Evolutionary conservation across 2,888 invertebrate genomes (phyloP), one percentile per base, ranked within the genome.

Genomic region (Salpingus planirostris): DNA sequence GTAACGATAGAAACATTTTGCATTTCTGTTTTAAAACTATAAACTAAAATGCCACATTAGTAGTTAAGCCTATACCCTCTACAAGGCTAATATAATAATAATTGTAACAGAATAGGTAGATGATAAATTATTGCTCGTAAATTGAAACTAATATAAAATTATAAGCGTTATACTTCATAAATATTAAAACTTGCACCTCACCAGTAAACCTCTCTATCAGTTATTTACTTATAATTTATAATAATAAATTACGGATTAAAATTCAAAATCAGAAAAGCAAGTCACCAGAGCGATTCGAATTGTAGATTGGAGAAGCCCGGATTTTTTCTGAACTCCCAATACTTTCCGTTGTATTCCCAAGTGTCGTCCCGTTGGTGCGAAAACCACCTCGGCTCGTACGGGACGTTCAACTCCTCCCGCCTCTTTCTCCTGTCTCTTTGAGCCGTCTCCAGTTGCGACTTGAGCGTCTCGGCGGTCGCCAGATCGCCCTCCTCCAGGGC

Each of bases 401-500:
- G 59, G 12, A 65, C 55, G 11, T 66, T 65, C 44, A 71, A 67
- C 21, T 76, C 70, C 29, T 84, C 77, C 23, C 71, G 58, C 13
- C 66, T 57, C 55, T 75, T 77, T 37, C 78, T 66, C 3, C 82
- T 58, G 40, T 86, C 86, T 5, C 88, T 61, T 64, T 88, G 87
- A 36, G 73, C 64, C 50, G 81, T 78, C 59, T 88, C 87, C 41
- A 88, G 60, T 45, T 76, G 69, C 31, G 73, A 67, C 62, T 88
- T 88, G 52, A 77, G 65, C 12, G 66, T 66, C 59, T 88, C 87
- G 0, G 87, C 86, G 0, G 72, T 70, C 2, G 72, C 69, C 33
- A 87, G 68, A 57, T 82, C 76, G 1, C 87, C 86, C 53, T 86
- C 86, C 54, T 87, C 86, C 15, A 87, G 55, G 2, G 83, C 73